Base-by-base conservation (phyloP, 2,113 vertebrate species). In the Pseudorectes ferrugineus region DNA sequence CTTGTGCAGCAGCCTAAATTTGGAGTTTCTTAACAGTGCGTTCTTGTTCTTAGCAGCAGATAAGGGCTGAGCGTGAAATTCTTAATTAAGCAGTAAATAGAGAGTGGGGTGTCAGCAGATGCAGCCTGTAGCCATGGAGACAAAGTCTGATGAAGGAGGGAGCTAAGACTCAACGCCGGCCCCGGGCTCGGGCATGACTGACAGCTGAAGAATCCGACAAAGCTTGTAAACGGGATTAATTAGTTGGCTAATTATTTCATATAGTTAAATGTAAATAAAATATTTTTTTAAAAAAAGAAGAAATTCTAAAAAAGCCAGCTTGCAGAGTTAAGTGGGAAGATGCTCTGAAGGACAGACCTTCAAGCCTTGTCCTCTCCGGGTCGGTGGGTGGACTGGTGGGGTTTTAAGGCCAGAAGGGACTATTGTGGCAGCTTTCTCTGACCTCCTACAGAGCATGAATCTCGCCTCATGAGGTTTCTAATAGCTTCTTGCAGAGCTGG, bases 51-150 rank as follows among this genome's bases (percentile, higher is more conserved):
- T 97, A 93, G 94, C 96, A 94, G 97, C 98, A 98, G 98, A 98
- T 98, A 98, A 98, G 98, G 98, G 92, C 97, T 97, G 97, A 98
- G 98, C 98, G 97, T 98, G 98, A 98, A 98, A 98, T 98, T 98
- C 97, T 98, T 98, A 98, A 98, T 98, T 98, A 98, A 98, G 98
- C 98, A 98, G 98, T 98, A 98, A 98, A 98, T 98, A 98, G 97
- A 97, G 98, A 98, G 96, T 97, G 95, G 98, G 98, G 98, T 98
- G 98, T 98, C 98, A 98, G 98, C 98, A 98, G 98, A 98, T 98
- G 98, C 98, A 98, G 98, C 97, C 97, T 91, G 98, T 98, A 98
- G 98, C 95, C 98, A 98, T 98, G 98, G 98, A 97, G 98, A 98
- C 98, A 7, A 91, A 98, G 97, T 90, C 97, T 97, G 98, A 98